Evolutionary conservation across 1,140 invertebrate genomes (phyloP).

Genomic region (Lepeophtheirus salmonis): DNA sequence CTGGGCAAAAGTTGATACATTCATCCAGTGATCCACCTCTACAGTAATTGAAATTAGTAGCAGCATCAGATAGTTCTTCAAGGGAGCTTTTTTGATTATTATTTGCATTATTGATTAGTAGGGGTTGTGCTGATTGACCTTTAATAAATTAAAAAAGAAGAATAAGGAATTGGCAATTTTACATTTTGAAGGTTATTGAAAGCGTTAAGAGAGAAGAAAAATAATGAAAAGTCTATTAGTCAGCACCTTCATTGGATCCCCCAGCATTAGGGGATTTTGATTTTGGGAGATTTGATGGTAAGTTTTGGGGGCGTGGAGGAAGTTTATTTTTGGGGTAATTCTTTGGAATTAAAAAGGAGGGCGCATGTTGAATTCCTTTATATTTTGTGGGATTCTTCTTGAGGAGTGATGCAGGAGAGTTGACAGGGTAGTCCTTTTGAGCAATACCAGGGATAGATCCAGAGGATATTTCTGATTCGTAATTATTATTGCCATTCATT

Average conservation of each 20-base stretch:
- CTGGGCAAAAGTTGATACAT: conserved; percentile 14
- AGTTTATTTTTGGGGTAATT: conserved; percentile 2
- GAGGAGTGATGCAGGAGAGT: neutral
- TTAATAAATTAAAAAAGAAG: no score
- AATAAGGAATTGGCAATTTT: no score
- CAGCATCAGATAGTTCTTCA: neutral
- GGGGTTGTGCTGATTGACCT: no score
- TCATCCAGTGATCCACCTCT: conserved; percentile 4
- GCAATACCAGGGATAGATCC: conserved; percentile 1
- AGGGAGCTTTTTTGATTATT: neutral
- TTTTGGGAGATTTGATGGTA: neutral
- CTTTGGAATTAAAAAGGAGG: neutral
- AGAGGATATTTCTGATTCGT: neutral
- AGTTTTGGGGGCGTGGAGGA: neutral
- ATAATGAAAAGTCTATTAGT: no score
- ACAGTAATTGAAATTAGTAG: conserved; percentile 9
- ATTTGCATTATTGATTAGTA: no score
- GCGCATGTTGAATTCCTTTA: neutral
- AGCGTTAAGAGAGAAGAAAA: no score
- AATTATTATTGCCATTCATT: neutral
- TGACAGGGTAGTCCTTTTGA: conserved; percentile 5
- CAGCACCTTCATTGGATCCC: neutral
- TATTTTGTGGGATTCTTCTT: neutral
- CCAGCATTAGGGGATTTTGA: neutral
- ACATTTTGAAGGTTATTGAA: no score